These are phyloP conservation scores for Microtus ochrogaster DNA, from an alignment of 2,113 vertebrate species.

Conservation along the genomic window DNA sequence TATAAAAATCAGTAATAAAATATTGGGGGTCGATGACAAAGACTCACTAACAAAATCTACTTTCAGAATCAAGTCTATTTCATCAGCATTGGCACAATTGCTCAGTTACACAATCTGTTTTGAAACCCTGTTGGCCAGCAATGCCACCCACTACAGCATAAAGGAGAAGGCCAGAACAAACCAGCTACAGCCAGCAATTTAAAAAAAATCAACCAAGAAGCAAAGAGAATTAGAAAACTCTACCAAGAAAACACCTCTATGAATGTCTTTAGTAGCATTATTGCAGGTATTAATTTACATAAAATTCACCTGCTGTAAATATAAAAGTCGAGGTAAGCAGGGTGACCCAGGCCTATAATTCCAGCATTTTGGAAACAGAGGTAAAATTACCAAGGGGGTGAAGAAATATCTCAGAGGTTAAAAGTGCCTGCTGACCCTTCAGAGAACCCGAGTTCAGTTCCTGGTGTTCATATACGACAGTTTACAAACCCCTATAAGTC, in stretches of 20 bases:
- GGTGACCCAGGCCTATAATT: neutral
- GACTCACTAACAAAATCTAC: slow-evolving; percentile 19
- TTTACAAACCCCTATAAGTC: neutral
- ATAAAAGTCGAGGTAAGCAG: neutral
- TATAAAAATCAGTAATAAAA: slow-evolving; percentile 43
- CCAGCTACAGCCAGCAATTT: neutral
- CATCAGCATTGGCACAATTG: neutral
- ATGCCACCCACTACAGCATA: neutral
- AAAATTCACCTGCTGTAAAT: neutral
- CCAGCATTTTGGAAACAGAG: neutral
- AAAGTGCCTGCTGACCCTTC: neutral
- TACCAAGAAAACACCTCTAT: neutral
- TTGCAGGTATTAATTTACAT: neutral
- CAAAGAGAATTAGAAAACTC: neutral
- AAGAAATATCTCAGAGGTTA: neutral
- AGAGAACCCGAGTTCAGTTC: neutral
- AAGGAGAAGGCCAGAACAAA: slow-evolving; percentile 3
- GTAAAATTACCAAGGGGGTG: neutral
- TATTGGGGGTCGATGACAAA: neutral
- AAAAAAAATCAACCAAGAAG: neutral
- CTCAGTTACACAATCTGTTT: slow-evolving; percentile 42
- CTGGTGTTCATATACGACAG: too few species aligned
- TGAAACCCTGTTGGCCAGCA: neutral
- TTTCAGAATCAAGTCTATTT: slow-evolving; percentile 36
- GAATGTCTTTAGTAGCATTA: neutral